Percentiles rank a stretch among this genome's conserved stretches.
These are phyloP conservation scores for Todus mexicanus DNA, from an alignment of 2,797 vertebrate genomes.

Conservation along the genomic window DNA sequence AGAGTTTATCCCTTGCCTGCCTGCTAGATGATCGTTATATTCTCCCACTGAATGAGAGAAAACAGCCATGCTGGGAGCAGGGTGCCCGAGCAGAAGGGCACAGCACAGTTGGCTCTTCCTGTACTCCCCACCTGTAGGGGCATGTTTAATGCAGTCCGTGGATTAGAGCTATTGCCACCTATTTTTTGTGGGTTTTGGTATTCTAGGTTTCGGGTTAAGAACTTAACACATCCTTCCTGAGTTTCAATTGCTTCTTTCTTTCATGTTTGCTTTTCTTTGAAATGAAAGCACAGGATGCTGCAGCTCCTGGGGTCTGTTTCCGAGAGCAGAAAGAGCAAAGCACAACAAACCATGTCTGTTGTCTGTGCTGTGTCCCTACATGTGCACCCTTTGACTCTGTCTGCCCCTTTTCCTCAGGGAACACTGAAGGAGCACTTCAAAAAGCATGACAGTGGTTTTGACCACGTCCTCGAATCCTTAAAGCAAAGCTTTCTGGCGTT, in stretches of 20 bases:
- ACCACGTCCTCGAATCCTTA: constrained; percentile 25
- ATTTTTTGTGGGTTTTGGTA: neutral
- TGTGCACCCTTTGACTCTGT: neutral
- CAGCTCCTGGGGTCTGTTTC: neutral
- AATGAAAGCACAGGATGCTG: constrained; percentile 18
- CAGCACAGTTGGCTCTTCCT: neutral
- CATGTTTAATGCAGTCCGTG: neutral
- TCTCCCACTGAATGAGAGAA: neutral
- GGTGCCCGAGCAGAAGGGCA: neutral
- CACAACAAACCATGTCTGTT: neutral
- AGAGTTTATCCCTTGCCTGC: neutral
- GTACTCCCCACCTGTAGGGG: neutral
- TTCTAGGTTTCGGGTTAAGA: neutral
- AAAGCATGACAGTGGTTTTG: constrained; percentile 14
- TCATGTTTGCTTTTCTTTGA: constrained; percentile 15
- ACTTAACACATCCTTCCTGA: neutral
- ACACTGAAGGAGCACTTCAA: constrained; percentile 46
- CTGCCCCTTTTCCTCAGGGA: constrained; percentile 34
- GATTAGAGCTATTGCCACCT: neutral
- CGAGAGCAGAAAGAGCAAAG: neutral
- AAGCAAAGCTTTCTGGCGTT: constrained; percentile 42
- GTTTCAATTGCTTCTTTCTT: neutral
- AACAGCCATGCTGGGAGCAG: neutral
- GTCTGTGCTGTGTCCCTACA: neutral
- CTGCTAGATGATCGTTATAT: neutral